Conservation (phyloP, 2,113 vertebrate species). For the Lepus europaeus region DNA sequence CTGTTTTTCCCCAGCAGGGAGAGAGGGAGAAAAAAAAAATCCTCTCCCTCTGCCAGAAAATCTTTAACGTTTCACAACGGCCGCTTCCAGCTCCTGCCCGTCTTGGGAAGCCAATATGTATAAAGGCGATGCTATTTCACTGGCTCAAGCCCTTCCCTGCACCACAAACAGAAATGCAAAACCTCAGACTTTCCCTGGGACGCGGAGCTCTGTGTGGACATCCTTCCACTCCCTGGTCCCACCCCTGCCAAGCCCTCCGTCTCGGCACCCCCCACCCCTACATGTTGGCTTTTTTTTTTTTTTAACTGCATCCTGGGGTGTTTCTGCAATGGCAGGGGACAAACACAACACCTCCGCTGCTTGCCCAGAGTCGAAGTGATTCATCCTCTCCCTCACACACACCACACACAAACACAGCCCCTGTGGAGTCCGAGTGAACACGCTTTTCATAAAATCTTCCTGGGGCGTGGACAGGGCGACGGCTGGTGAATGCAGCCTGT, state of each 20-base stretch:
- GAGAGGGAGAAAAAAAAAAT: slow-evolving; percentile 71
- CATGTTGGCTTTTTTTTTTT: background rate
- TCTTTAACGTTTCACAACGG: slow-evolving; percentile 88
- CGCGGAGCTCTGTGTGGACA: slow-evolving; percentile 78
- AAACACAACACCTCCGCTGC: slow-evolving; percentile 87
- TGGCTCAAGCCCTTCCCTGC: slow-evolving; percentile 87
- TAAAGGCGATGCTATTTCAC: slow-evolving; percentile 89
- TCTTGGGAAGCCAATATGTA: slow-evolving; percentile 85
- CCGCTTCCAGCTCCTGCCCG: slow-evolving; percentile 89
- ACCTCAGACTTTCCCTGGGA: slow-evolving; percentile 87
- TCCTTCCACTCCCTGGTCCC: slow-evolving; percentile 43
- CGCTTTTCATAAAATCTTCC: slow-evolving; percentile 87
- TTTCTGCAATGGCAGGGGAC: slow-evolving; percentile 86
- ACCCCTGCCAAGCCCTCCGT: background rate
- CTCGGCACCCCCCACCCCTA: slow-evolving; percentile 58
- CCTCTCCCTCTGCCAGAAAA: slow-evolving; percentile 87
- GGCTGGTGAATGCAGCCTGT: slow-evolving; percentile 86
- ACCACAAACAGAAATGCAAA: slow-evolving; percentile 88
- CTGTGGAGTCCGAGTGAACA: slow-evolving; percentile 88
- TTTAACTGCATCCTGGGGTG: slow-evolving; percentile 81
- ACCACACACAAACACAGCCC: slow-evolving; percentile 81
- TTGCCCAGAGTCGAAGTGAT: slow-evolving; percentile 84
- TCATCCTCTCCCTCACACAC: slow-evolving; percentile 86
- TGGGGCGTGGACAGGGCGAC: slow-evolving; percentile 64
- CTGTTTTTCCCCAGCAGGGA: slow-evolving; percentile 85